phyloP scores from a whole-genome alignment of 2,888 invertebrate species.

The Lithophane ornitopus region DNA sequence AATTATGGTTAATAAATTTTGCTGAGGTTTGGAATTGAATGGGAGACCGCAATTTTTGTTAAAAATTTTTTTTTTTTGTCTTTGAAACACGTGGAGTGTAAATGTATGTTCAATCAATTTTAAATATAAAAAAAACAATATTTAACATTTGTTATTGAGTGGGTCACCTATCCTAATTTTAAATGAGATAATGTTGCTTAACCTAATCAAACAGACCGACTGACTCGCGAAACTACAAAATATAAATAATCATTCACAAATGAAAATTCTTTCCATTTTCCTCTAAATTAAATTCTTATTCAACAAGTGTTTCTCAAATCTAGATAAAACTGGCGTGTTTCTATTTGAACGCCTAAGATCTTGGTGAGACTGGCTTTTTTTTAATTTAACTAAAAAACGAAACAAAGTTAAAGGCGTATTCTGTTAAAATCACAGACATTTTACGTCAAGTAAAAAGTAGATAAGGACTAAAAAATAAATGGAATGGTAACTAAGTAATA shows the following conservation, averaged over 20 bases:
- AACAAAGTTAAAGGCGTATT: not conserved
- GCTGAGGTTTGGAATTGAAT: conserved; percentile 4
- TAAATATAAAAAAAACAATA: not conserved
- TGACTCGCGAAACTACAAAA: not conserved
- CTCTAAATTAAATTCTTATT: not conserved
- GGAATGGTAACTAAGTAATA: too few relatives aligned
- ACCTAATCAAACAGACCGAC: not conserved
- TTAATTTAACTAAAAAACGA: not conserved
- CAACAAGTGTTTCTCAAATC: conserved; percentile 32
- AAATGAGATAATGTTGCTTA: not conserved
- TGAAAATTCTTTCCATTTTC: not conserved
- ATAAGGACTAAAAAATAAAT: not conserved
- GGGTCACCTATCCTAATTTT: not conserved
- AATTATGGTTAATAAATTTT: not conserved
- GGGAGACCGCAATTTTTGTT: not conserved
- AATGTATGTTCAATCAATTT: not conserved
- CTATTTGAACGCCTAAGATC: not conserved
- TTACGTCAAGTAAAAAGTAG: not conserved
- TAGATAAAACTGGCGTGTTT: conserved; percentile 1
- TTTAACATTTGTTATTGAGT: not conserved
- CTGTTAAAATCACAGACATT: not conserved
- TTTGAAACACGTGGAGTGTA: not conserved
- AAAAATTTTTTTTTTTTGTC: not conserved
- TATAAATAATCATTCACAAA: not conserved
- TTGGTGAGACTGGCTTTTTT: not conserved